A percentile compares a stretch with the other conserved stretches of the same genome.
Evolutionary conservation across 2,113 vertebrate genomes (phyloP).

Genomic region (Erythrolamprus reginae): DNA sequence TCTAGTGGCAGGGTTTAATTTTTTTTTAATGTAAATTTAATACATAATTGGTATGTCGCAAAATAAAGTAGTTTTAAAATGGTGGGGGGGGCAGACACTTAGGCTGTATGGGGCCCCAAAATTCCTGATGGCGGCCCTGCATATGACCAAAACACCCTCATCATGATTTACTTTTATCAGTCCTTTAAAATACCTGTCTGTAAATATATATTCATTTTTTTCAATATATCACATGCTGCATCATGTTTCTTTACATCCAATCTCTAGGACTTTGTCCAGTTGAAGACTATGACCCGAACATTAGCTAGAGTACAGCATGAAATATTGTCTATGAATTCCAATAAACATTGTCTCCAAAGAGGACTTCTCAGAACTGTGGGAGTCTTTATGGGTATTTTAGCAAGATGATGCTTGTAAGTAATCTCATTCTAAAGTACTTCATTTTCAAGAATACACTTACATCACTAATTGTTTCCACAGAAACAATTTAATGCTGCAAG

Average conservation of each 20-base stretch:
- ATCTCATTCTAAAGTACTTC: constrained; percentile 61
- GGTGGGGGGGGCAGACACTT: too few relatives aligned
- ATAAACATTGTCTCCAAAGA: constrained; percentile 62
- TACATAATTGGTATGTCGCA: too few relatives aligned
- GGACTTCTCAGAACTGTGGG: constrained; percentile 68
- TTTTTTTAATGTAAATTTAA: too few relatives aligned
- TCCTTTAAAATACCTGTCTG: constrained; percentile 1
- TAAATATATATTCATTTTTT: constrained; percentile 15
- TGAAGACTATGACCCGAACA: constrained; percentile 58
- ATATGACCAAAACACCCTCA: too few relatives aligned
- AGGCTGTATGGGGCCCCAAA: too few relatives aligned
- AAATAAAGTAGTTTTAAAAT: too few relatives aligned
- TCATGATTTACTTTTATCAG: neutral
- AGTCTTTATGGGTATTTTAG: constrained; percentile 68
- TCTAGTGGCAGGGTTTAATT: too few relatives aligned
- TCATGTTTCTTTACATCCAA: constrained; percentile 39
- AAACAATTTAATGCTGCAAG: constrained; percentile 68
- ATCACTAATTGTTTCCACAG: constrained; percentile 75
- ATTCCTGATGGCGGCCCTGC: too few relatives aligned
- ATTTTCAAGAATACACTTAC: constrained; percentile 71
- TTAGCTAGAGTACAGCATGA: constrained; percentile 56
- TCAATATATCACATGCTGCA: neutral
- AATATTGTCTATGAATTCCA: constrained; percentile 65
- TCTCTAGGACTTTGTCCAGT: constrained; percentile 42
- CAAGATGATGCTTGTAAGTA: constrained; percentile 68